Percentiles rank a stretch among this genome's conserved stretches.
Evolutionary conservation across 2,113 vertebrate species (phyloP).

Genomic region (Podilymbus podiceps): DNA sequence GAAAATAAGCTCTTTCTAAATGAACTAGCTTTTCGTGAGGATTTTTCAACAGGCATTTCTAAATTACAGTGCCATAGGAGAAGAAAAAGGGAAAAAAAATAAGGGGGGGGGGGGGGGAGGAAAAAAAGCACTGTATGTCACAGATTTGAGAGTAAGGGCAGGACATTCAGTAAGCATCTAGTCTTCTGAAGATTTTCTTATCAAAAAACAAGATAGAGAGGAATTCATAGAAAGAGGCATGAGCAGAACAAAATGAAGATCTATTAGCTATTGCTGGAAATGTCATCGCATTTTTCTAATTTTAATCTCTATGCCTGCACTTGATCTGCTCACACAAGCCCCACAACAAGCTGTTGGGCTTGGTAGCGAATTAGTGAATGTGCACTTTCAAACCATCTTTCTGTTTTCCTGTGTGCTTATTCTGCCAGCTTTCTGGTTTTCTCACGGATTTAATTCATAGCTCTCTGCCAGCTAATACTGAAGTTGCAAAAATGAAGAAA

Average conservation of each 20-base stretch:
- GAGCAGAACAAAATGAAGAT: background rate
- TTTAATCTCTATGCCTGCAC: background rate
- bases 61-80: background rate
- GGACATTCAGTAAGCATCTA: background rate
- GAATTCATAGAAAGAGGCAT: background rate
- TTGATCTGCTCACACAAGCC: background rate
- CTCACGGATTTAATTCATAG: background rate
- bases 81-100: background rate
- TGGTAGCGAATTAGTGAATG: background rate
- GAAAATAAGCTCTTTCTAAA: background rate
- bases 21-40: background rate
- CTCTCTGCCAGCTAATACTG: background rate
- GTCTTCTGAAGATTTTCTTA: background rate
- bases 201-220: background rate
- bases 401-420: background rate
- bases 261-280: background rate
- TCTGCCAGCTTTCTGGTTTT: background rate
- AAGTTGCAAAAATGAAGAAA: background rate
- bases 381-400: background rate
- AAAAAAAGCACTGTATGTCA: rapidly evolving
- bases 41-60: background rate
- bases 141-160: background rate
- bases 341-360: background rate
- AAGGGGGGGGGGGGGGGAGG: no score
- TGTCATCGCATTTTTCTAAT: background rate